Evolutionary conservation across 2,888 invertebrate species (phyloP).

Genomic region (Epsilonema sp.): DNA sequence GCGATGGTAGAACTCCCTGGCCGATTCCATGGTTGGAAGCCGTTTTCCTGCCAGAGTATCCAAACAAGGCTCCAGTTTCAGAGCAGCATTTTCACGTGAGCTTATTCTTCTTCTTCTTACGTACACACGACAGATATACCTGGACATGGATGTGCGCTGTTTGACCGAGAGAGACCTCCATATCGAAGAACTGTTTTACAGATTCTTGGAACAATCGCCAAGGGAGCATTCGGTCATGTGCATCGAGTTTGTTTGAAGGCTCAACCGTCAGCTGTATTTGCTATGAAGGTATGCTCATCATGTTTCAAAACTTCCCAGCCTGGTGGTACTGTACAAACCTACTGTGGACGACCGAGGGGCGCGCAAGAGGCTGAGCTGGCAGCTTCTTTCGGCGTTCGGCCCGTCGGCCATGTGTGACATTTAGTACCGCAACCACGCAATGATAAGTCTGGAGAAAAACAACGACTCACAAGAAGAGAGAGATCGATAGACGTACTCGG

Average conservation of each 20-base stretch:
- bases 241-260: conserved; percentile 50
- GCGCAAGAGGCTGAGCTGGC: too few relatives aligned
- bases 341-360: too few relatives aligned
- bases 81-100: conserved; percentile 39
- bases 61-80: conserved; percentile 43
- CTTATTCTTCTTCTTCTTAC: not conserved
- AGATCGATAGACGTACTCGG: too few relatives aligned
- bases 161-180: too few relatives aligned
- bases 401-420: too few relatives aligned
- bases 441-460: too few relatives aligned
- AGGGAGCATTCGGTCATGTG: conserved; percentile 74
- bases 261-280: conserved; percentile 46
- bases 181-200: too few relatives aligned
- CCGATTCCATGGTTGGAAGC: conserved; percentile 61
- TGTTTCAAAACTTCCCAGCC: too few relatives aligned
- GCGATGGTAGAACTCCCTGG: conserved; percentile 44
- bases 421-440: too few relatives aligned
- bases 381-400: too few relatives aligned
- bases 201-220: conserved; percentile 53
- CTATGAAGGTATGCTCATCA: conserved; percentile 48
- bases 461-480: too few relatives aligned
- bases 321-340: too few relatives aligned
- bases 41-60: conserved; percentile 69
- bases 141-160: conserved; percentile 11
- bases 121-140: not conserved